Evolutionary conservation across 2,113 vertebrate species (phyloP).

Genomic region (Ciconia boyciana): DNA sequence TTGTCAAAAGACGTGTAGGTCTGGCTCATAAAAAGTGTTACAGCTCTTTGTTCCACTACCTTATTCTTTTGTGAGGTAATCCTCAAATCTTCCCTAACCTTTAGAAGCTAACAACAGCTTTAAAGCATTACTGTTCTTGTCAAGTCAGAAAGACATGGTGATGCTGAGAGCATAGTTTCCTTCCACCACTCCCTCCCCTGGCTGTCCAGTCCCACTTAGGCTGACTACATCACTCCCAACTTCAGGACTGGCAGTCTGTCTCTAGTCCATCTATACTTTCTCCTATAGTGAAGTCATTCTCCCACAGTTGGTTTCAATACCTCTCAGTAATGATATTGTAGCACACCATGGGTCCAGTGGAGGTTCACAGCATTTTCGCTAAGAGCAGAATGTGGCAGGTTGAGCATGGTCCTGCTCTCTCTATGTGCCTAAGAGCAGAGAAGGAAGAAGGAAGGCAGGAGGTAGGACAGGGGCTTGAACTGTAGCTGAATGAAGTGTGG

Average conservation of each 20-base stretch:
- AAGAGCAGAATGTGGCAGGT: not conserved
- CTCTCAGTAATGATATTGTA: not conserved
- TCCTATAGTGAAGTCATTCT: not conserved
- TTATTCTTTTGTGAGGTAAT: not conserved
- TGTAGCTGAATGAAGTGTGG: not conserved
- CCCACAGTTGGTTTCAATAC: not conserved
- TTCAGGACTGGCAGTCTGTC: not conserved
- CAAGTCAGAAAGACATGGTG: not conserved
- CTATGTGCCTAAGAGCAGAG: not conserved
- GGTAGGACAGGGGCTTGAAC: not conserved
- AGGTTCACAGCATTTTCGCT: not conserved
- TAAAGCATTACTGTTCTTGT: not conserved
- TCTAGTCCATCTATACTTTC: not conserved
- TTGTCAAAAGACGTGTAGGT: not conserved
- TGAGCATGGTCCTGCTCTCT: not conserved
- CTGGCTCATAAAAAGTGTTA: not conserved
- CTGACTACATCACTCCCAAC: not conserved
- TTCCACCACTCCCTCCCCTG: not conserved
- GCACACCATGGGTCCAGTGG: fast-evolving
- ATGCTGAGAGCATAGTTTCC: not conserved
- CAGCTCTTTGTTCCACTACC: not conserved
- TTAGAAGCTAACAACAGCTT: not conserved
- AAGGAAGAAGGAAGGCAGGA: not conserved
- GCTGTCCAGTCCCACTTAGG: not conserved
- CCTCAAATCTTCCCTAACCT: not conserved